Base-by-base conservation (phyloP, 2,797 vertebrate genomes). In the Bradypodion pumilum region DNA sequence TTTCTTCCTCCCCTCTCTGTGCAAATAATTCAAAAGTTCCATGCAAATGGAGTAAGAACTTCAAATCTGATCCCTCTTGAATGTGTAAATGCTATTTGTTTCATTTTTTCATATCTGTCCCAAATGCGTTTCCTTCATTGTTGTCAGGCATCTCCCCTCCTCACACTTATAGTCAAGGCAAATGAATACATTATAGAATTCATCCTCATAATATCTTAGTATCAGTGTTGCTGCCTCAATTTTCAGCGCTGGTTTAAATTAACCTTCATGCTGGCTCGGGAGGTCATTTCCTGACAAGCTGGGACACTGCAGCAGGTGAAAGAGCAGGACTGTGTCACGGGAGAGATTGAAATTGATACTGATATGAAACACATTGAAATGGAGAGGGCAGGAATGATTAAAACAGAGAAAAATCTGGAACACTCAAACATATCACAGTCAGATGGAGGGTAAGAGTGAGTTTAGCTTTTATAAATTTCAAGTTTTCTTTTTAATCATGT, bases 1-100 rank as follows among this genome's bases (percentile, higher is more conserved):
- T 70, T 87, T 87, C n/a, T 81, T 7, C 0, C n/a, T 62, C 63
- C n/a, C n/a, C 35, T 25, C 40, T 10, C 12, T 35, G 84, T 85
- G 77, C 60, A 73, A 92, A 90, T 91, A 89, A 90, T 90, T 92
- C 85, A 89, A 88, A 93, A 91, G 66, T 81, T 79, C 72, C 87
- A 82, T 1, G 40, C 86, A 92, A 92, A 93, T 91, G 88, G 88
- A 90, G 87, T 84, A n/a, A 82, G 84, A 87, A 76, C 89, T 88
- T 92, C 87, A 92, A 89, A 91, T 89, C 82, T 73, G 52, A 37
- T 87, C 85, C 66, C 84, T 83, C 84, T 80, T 60, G 78, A 81
- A 91, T 88, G 84, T 88, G 83, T 89, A 89, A 91, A 74, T 85
- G n/a, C 46, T 80, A 77, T 59, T 83, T 86, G 76, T 78, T 87